Base-by-base conservation (phyloP, 2,797 vertebrate genomes). In the Phyllotis vaccarum region DNA sequence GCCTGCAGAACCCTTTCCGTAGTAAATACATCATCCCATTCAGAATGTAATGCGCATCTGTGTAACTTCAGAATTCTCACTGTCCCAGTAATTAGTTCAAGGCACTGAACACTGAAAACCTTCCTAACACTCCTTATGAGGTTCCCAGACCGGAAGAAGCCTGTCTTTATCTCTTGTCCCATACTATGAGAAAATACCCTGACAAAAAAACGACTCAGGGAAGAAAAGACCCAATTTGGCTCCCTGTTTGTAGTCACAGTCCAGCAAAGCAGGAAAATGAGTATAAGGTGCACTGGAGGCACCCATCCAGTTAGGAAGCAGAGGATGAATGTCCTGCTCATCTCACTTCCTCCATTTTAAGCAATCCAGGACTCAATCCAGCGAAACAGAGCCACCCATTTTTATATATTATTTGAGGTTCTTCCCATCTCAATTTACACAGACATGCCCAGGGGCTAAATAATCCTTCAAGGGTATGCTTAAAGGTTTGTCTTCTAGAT, bases 21-120 rank as follows among this genome's bases (percentile, higher is more conserved):
- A 6, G 22, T 46, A 56, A 58, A 89, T 22, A 31, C 19, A 92
- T 16, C 2, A 1, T 12, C 27, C 90, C 64, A 92, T 87, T 86
- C 62, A 9, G 34, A 95, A 96, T 94, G 81, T 29, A 85, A 68
- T 46, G 17, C 7, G 14, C n/a, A 58, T 31, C 54, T 52, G 4
- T 34, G 27, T 72, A 43, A 82, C 37, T 54, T 91, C 37, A 49
- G 72, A 96, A 91, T 88, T 92, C 46, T n/a, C 29, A n/a, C 43
- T 40, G 40, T n/a, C 13, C 31, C 52, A 70, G 40, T 17, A 52
- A 85, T 58, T 46, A 68, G 27, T 27, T 16, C 22, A 68, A 68
- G 85, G 56, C 22, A 6, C 2, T 11, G 37, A 60, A 52, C 22
- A 91, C 40, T 58, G 27, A 78, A 49, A 62, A 40, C 21, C 79